Conservation (phyloP, 1,140 invertebrate genomes). For the Leucophenga varia region DNA sequence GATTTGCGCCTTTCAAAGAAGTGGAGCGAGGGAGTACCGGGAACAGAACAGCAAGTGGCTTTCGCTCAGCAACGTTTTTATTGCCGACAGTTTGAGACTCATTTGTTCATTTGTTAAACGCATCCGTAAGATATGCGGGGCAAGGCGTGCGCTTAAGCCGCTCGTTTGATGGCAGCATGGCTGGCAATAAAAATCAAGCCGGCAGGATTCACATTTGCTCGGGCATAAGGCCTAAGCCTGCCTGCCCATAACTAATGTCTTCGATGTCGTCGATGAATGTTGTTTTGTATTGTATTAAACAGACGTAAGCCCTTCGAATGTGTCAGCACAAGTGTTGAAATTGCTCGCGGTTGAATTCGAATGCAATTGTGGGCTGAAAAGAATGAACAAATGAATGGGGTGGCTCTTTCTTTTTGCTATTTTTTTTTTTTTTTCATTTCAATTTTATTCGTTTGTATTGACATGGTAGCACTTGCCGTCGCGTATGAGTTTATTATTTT, state of each 20-base stretch:
- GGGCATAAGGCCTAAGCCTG: too few relatives aligned
- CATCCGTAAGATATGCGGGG: not conserved
- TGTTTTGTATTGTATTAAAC: too few relatives aligned
- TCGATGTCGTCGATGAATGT: too few relatives aligned
- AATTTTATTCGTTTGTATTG: constrained; percentile 22
- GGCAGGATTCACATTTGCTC: not conserved
- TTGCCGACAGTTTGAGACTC: constrained; percentile 38
- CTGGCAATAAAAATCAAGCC: constrained; percentile 52
- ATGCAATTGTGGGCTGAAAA: not conserved
- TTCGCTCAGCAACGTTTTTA: too few relatives aligned
- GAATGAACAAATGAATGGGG: not conserved
- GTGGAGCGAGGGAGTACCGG: too few relatives aligned
- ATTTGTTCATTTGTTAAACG: constrained; percentile 48
- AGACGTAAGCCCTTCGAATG: constrained; percentile 50
- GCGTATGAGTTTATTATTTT: constrained; percentile 8
- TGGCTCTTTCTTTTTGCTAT: too few relatives aligned
- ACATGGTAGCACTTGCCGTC: constrained; percentile 6
- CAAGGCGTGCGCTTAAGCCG: constrained; percentile 39
- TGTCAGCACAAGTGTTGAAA: constrained; percentile 56
- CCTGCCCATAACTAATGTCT: too few relatives aligned
- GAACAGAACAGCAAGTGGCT: constrained; percentile 47
- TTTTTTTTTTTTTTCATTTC: too few relatives aligned
- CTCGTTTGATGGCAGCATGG: constrained; percentile 54
- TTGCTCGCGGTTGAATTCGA: constrained; percentile 19
- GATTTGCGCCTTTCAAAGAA: constrained; percentile 33